A percentile compares a stretch with the other conserved stretches of the same genome.
Evolutionary conservation across 2,888 invertebrate genomes (phyloP).

Genomic region (Ennomos quercinarius): DNA sequence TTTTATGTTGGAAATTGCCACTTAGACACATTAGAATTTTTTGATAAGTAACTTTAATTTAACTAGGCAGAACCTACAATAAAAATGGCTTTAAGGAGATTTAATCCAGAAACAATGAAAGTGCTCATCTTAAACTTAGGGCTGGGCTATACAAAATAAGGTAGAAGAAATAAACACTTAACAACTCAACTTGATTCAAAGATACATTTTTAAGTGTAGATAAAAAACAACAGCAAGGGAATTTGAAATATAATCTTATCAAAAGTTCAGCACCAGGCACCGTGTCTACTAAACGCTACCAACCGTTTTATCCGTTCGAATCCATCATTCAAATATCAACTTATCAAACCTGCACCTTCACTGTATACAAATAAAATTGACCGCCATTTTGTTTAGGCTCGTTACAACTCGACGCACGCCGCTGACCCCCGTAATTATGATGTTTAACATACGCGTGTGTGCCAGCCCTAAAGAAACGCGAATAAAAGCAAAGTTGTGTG

Average conservation of each 20-base stretch:
- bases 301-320: slow-evolving; percentile 50
- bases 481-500: slow-evolving; percentile 33
- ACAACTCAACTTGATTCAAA: slow-evolving; percentile 15
- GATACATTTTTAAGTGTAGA: slow-evolving; percentile 31
- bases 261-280: slow-evolving; percentile 27
- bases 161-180: slow-evolving; percentile 10
- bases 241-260: slow-evolving; percentile 24
- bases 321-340: slow-evolving; percentile 57
- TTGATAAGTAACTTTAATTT: slow-evolving; percentile 22
- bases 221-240: slow-evolving; percentile 20
- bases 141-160: slow-evolving; percentile 2
- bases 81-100: neutral
- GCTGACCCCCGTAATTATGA: slow-evolving; percentile 82
- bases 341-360: slow-evolving; percentile 68
- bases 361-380: slow-evolving; percentile 73
- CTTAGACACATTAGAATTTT: slow-evolving; percentile 15
- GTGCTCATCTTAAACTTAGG: neutral
- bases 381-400: slow-evolving; percentile 83
- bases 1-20: slow-evolving; percentile 34
- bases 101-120: neutral
- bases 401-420: slow-evolving; percentile 84
- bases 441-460: slow-evolving; percentile 46
- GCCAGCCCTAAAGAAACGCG: slow-evolving; percentile 40
- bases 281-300: slow-evolving; percentile 45
- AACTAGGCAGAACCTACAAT: neutral